Evolutionary conservation across 1,140 invertebrate genomes (phyloP), one percentile per base, ranked within the genome.

Genomic region (Drosophila pseudoobscura): DNA sequence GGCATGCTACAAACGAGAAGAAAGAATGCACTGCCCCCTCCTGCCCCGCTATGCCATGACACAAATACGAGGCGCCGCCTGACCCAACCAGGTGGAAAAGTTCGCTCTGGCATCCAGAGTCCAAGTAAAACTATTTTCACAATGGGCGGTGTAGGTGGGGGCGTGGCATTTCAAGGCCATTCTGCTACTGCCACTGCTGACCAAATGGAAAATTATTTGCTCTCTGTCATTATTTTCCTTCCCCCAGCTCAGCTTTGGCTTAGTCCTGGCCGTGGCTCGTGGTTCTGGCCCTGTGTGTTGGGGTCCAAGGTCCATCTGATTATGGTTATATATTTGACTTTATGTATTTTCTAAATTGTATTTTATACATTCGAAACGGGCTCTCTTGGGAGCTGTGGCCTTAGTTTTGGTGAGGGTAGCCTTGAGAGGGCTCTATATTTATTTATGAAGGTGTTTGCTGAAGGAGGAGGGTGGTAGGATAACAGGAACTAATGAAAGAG

Each of bases 141-240:
- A 39, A 39, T 39, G 35, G 9, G 56, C 2, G 22, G 8, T 2
- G 24, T 11, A 8, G 2, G 13, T 8, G 7, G 20, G 24, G 63
- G 24, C 35, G 69, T 69, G 69, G 39, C 50, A 75, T 63, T 82
- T 80, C 70, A 82, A 75, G 75, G 78, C 65, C 70, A 78, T 66
- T 75, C 24, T 39, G 11, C 4, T 5, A 4, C 4, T 24, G 24
- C 24, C 3, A 17, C 17, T 20, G 20, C 35, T 58, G 44, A 52
- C 43, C 73, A 78, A 88, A 88, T 83, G 78, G 65, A 68, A 82
- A 88, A 88, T 69, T 75, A 70, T 82, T 78, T 78, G 74, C 69
- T 64, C 64, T 75, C 77, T 85, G 69, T 82, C 70, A 88, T 80
- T 75, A 82, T 62, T 78, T 78, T 78, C 17, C 17, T 57, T 47